Evolutionary conservation across 1,140 invertebrate species (phyloP), one percentile per base, ranked within the genome.

Genomic region (Lysiphlebus fabarum): DNA sequence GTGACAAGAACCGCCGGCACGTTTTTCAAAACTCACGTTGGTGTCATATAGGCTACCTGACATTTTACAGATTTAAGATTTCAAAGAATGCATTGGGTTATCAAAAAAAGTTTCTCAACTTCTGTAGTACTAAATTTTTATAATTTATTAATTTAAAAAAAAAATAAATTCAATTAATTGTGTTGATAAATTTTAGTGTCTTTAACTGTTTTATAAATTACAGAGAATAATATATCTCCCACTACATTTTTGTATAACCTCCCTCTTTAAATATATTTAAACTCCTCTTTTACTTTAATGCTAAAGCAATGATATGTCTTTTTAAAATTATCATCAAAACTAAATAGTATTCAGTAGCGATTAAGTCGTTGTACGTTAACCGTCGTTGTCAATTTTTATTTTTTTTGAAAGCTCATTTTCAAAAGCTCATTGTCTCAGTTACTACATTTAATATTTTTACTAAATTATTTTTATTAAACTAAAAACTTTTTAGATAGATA

Each of bases 301-400:
- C n/a, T 38, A 9, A 14, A 34, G 45, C 48, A 37, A 17, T 38
- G 45, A 37, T 40, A 40, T 11, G 38, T 47, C 53, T 51, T 51
- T 17, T 12, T n/a, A 59, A n/a, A 17, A 59, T 54, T 43, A 60
- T 60, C 55, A 60, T 49, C 58, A 45, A 60, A 60, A 60, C 58
- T 55, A 60, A 60, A 51, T 43, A 53, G 12, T n/a, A n/a, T n/a
- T n/a, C 45, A 44, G 37, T 49, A 38, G 53, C 58, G 51, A 53
- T 41, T 38, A 33, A 54, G 49, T 51, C 49, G 34, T 36, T 11
- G 36, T 9, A 51, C 34, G 49, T 51, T 36, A 51, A 37, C 49
- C 36, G 49, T 34, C 26, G 8, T 12, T n/a, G 34, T n/a, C 7
- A 26, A 26, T 26, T 26, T 26, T 26, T 26, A 26, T 26, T 26